These are phyloP conservation scores for Salmo trutta DNA, from an alignment of 2,797 vertebrate genomes.

Conservation along the genomic window DNA sequence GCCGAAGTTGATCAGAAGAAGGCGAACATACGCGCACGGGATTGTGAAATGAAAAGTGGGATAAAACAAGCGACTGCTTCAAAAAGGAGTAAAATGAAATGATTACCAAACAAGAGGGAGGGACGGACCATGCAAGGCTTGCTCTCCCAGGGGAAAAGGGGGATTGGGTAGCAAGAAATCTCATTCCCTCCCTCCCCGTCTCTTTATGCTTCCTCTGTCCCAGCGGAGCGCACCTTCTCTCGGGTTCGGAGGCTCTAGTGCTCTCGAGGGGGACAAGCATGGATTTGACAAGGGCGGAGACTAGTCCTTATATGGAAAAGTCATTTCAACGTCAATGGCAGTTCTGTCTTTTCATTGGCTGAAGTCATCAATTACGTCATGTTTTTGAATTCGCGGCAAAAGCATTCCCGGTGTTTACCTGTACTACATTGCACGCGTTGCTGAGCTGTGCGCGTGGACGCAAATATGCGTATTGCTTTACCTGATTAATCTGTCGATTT, in stretches of 20 bases:
- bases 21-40: slow-evolving; percentile 68
- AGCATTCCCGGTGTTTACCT: slow-evolving; percentile 53
- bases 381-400: slow-evolving; percentile 58
- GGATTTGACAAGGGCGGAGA: slow-evolving; percentile 61
- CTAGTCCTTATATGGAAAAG: slow-evolving; percentile 63
- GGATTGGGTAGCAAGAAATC: slow-evolving; percentile 78
- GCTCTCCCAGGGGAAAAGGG: slow-evolving; percentile 74
- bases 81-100: slow-evolving; percentile 84
- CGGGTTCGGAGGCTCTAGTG: slow-evolving; percentile 65
- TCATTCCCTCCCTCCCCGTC: slow-evolving; percentile 75
- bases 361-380: slow-evolving; percentile 54
- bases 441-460: background rate
- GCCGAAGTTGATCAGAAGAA: slow-evolving; percentile 69
- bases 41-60: slow-evolving; percentile 77
- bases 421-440: too few species aligned
- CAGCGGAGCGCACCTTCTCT: slow-evolving; percentile 79
- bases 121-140: slow-evolving; percentile 74
- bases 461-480: background rate
- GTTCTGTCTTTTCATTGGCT: slow-evolving; percentile 61
- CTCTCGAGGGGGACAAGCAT: slow-evolving; percentile 69
- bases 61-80: slow-evolving; percentile 77
- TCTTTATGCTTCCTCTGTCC: slow-evolving; percentile 77
- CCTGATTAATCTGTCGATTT: background rate
- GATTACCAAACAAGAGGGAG: slow-evolving; percentile 82
- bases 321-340: slow-evolving; percentile 53